Conservation (phyloP, 2,113 vertebrate species). For the Sceloporus tristichus region DNA sequence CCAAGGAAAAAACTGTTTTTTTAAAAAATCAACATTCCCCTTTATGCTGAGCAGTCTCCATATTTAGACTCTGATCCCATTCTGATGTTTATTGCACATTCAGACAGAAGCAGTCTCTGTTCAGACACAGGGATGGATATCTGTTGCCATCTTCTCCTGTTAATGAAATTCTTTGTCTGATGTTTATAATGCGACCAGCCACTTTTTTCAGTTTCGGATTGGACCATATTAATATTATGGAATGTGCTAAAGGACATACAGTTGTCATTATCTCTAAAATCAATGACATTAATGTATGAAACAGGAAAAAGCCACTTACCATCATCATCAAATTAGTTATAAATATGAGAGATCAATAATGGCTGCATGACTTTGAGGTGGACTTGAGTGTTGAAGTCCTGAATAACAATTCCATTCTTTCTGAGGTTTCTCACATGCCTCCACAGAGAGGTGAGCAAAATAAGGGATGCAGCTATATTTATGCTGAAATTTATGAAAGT, state of each 20-base stretch:
- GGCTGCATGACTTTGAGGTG: conserved; percentile 45
- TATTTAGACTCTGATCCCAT: no score
- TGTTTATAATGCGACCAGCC: background rate
- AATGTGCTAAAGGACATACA: conserved; percentile 29
- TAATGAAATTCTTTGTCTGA: background rate
- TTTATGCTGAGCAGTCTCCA: no score
- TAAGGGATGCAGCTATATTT: background rate
- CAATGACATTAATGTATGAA: conserved; percentile 3
- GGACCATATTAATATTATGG: conserved; percentile 49
- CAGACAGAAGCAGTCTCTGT: no score
- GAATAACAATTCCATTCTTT: background rate
- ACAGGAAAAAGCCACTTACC: no score
- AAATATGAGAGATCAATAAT: conserved; percentile 39
- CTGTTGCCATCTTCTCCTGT: background rate
- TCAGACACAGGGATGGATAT: no score
- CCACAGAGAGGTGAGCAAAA: conserved; percentile 50
- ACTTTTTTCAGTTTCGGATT: conserved; percentile 37
- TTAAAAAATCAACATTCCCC: no score
- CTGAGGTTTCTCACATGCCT: conserved; percentile 9
- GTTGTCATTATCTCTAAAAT: background rate
- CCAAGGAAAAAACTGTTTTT: no score
- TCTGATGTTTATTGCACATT: no score
- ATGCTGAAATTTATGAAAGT: no score
- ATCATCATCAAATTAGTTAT: background rate
- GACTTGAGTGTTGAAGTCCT: conserved; percentile 30